Base-by-base conservation (phyloP, 2,113 vertebrate species). In the Gallinago media region DNA sequence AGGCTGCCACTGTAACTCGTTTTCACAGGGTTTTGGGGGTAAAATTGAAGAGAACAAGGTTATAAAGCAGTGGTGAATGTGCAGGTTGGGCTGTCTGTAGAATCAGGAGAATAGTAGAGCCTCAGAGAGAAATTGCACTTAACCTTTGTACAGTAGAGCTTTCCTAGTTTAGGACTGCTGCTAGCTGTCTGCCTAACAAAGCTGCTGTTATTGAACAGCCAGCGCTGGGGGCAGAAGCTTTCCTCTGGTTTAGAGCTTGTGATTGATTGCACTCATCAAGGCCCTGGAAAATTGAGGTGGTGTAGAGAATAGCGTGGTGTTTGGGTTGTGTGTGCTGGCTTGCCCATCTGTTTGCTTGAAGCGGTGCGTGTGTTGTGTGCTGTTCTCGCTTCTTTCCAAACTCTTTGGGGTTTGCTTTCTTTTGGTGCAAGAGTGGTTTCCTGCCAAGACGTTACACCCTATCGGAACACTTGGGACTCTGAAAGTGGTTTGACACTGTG, bases 401-500 rank as follows among this genome's bases (percentile, higher is more conserved):
- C 46, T 82, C 47, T 9, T 15, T 47, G 79, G 65, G 25, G 25
- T 89, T 72, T 94, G 66, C 70, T 71, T 92, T 85, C 52, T 75
- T 88, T 70, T 71, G 78, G 58, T 81, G 12, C 49, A 70, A 79
- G 50, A 81, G 49, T 0, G 3, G 75, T 74, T 95, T 92, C 68
- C 50, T 91, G 54, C 81, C 81, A 90, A 84, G 78, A 34, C 10
- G 11, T 86, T 85, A 19, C 49, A 76, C 66, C 68, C 59, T 89
- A 6, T 52, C 47, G 56, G 49, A 86, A 38, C 5, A 3, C 31
- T 63, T 75, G n/a, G 62, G 62, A 52, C 42, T 90, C 67, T 55
- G 76, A 89, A 77, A 88, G 76, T 1, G 2, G 68, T 95, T 92
- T 90, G 38, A 54, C 29, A 25, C 18, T 12, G 13, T 88, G 66